Evolutionary conservation across 1,140 invertebrate genomes (phyloP).

Genomic region (Teleopsis dalmanni): DNA sequence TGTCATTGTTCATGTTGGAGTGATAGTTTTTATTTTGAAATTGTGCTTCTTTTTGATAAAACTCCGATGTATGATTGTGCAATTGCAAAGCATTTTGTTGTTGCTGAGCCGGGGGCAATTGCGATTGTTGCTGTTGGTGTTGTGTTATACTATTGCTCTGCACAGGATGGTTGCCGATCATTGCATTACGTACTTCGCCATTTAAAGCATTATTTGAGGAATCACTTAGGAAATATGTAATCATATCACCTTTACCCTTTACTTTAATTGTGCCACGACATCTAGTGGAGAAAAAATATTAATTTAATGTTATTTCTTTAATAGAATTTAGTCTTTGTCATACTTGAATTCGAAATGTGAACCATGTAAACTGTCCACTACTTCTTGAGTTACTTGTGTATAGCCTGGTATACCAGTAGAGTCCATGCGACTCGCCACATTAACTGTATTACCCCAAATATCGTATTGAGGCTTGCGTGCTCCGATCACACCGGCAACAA

Average conservation of each 20-base stretch:
- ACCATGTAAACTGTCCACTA: conserved; percentile 45
- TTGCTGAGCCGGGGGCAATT: conserved; percentile 5
- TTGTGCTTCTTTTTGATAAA: conserved; percentile 38
- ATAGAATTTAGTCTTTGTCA: neutral
- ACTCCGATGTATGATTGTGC: conserved; percentile 27
- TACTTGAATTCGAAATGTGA: conserved; percentile 43
- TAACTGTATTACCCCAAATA: conserved; percentile 92
- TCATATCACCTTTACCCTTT: conserved; percentile 91
- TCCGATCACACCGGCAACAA: conserved; percentile 90
- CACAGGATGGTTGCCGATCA: conserved; percentile 21
- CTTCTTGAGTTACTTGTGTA: conserved; percentile 80
- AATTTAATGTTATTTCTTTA: neutral
- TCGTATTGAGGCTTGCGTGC: conserved; percentile 92
- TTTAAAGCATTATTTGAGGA: conserved; percentile 34
- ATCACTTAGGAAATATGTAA: conserved; percentile 80
- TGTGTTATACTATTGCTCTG: conserved; percentile 8
- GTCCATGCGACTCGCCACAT: conserved; percentile 79
- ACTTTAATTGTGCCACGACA: conserved; percentile 83
- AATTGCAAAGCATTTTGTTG: conserved; percentile 10
- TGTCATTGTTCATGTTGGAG: conserved; percentile 30
- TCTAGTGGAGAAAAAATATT: conserved; percentile 47
- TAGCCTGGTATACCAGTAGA: conserved; percentile 78
- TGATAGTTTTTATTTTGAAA: conserved; percentile 33
- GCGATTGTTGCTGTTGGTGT: conserved; percentile 11
- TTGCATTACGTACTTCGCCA: conserved; percentile 38